Conservation (phyloP, 2,888 invertebrate species). For the Ornithoptera priamus region DNA sequence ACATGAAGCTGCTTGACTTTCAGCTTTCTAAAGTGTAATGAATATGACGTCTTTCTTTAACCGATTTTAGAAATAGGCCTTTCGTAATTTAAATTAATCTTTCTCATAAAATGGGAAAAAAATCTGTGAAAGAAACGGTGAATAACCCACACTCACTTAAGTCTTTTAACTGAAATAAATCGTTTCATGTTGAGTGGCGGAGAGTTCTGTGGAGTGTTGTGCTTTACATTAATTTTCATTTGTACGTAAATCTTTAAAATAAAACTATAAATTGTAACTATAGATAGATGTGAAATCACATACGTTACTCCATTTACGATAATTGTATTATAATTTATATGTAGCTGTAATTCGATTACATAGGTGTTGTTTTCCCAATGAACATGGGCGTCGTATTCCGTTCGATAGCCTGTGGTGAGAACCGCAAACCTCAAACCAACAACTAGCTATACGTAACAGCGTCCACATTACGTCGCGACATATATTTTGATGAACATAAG, state of each 20-base stretch:
- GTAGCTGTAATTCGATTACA: conserved; percentile 45
- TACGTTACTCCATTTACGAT: conserved; percentile 5
- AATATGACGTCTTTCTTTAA: conserved; percentile 19
- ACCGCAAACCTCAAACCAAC: conserved; percentile 64
- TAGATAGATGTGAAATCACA: conserved; percentile 11
- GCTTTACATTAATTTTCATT: not conserved
- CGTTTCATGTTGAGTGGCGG: not conserved
- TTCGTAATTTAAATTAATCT: not conserved
- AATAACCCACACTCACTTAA: no score
- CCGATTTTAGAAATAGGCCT: conserved; percentile 5
- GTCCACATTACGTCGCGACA: conserved; percentile 18
- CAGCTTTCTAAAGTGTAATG: conserved; percentile 26
- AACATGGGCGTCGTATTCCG: conserved; percentile 57
- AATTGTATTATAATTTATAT: conserved; percentile 26
- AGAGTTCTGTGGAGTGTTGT: no score
- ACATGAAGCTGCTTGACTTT: conserved; percentile 25
- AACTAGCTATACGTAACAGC: conserved; percentile 36
- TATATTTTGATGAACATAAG: not conserved
- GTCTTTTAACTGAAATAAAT: no score
- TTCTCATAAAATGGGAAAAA: not conserved
- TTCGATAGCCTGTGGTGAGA: conserved; percentile 58
- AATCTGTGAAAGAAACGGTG: no score
- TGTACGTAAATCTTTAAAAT: not conserved
- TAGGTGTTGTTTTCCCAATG: conserved; percentile 50
- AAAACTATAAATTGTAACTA: not conserved